A percentile compares a stretch with the other conserved stretches of the same genome.
phyloP scores from a whole-genome alignment of 1,140 invertebrate species.

The Neomicropteryx cornuta region DNA sequence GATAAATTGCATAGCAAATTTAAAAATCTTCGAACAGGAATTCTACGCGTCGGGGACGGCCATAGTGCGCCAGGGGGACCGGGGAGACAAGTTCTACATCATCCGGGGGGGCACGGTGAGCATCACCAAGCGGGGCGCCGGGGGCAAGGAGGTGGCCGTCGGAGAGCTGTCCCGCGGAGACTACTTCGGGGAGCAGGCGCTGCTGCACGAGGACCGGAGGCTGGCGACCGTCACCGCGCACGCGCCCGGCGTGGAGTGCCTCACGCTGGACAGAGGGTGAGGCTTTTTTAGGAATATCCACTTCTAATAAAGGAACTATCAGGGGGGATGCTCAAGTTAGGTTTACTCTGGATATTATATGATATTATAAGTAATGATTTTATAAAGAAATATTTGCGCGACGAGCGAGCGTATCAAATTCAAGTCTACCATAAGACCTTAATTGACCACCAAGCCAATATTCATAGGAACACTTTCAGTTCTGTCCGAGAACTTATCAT shows the following conservation, averaged over 20 bases:
- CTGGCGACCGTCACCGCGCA: constrained; percentile 83
- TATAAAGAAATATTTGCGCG: too few species aligned
- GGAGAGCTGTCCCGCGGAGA: constrained; percentile 55
- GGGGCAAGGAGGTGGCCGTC: constrained; percentile 45
- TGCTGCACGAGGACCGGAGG: constrained; percentile 69
- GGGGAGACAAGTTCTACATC: constrained; percentile 93
- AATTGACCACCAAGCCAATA: too few species aligned
- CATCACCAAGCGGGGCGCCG: constrained; percentile 54
- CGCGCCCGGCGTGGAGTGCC: constrained; percentile 79
- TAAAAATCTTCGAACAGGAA: constrained; percentile 40
- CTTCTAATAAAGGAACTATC: too few species aligned
- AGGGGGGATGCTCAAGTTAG: too few species aligned
- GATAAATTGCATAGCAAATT: too few species aligned
- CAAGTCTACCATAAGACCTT: too few species aligned
- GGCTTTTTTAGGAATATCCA: too few species aligned
- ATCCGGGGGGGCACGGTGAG: constrained; percentile 83
- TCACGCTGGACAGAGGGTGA: constrained; percentile 75
- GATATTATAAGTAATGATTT: too few species aligned
- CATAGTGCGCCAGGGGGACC: constrained; percentile 87
- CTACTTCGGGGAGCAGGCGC: constrained; percentile 71
- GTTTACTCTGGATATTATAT: too few species aligned
- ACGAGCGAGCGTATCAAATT: too few species aligned
- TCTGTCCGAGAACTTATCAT: too few species aligned
- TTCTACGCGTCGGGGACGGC: constrained; percentile 75
- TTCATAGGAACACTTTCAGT: too few species aligned